These are phyloP conservation scores for Clitarchus hookeri DNA, from an alignment of 2,888 invertebrate species.

Conservation along the genomic window DNA sequence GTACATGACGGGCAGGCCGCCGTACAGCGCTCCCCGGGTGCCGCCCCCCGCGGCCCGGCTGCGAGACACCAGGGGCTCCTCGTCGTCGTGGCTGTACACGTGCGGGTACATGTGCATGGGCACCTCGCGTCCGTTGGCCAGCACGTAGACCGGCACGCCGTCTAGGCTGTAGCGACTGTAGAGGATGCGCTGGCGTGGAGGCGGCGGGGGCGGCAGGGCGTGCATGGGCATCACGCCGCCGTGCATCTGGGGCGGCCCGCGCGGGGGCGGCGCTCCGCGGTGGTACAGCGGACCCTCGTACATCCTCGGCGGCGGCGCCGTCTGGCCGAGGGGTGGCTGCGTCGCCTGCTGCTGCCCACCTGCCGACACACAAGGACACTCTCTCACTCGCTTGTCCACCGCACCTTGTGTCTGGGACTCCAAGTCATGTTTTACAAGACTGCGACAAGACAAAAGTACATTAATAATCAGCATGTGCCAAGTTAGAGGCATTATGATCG, in stretches of 20 bases:
- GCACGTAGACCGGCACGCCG: slow-evolving; percentile 18
- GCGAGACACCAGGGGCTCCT: slow-evolving; percentile 1
- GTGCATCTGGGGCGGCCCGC: slow-evolving; percentile 32
- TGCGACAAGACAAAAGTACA: no score
- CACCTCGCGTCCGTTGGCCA: neutral
- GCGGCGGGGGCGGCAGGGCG: neutral
- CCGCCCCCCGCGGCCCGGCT: slow-evolving; percentile 28
- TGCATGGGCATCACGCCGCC: slow-evolving; percentile 33
- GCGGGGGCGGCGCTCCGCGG: neutral
- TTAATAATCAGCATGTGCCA: no score
- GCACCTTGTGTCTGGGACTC: no score
- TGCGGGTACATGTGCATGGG: slow-evolving; percentile 30
- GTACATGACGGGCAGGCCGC: slow-evolving; percentile 44
- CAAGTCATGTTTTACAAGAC: no score
- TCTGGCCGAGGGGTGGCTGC: neutral
- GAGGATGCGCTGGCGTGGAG: neutral
- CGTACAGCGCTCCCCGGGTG: neutral
- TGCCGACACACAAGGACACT: neutral
- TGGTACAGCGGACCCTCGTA: slow-evolving; percentile 1
- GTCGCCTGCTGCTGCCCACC: neutral
- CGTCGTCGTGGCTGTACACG: slow-evolving; percentile 26
- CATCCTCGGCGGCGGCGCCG: neutral
- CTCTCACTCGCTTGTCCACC: no score
- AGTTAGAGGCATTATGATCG: no score
- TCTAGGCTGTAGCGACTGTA: slow-evolving; percentile 28